Conservation (phyloP, 2,113 vertebrate genomes). For the Coptodon rendalli region DNA sequence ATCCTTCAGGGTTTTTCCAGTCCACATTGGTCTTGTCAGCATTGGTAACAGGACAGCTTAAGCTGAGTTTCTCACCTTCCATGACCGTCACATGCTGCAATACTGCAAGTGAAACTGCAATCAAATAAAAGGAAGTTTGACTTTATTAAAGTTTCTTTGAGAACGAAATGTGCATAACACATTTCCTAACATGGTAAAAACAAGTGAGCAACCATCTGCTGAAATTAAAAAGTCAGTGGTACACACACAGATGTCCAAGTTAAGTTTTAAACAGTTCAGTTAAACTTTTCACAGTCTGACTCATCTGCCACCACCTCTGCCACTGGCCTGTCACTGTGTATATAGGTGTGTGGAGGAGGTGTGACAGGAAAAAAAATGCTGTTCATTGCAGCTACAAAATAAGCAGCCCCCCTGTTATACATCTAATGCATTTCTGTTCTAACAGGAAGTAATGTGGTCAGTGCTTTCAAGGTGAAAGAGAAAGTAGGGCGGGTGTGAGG, state of each 20-base stretch:
- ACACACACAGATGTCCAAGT: neutral
- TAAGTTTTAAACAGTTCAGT: neutral
- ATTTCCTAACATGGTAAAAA: neutral
- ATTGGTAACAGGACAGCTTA: conserved; percentile 43
- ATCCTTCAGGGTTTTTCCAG: conserved; percentile 59
- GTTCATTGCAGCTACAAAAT: neutral
- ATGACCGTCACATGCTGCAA: conserved; percentile 22
- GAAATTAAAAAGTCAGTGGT: neutral
- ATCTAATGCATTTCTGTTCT: neutral
- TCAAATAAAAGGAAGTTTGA: neutral
- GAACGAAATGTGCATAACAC: neutral
- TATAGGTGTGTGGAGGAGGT: neutral
- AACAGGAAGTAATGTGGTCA: conserved; percentile 55
- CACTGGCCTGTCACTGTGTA: neutral
- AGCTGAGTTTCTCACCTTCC: conserved; percentile 49
- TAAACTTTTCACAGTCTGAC: neutral
- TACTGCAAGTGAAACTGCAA: conserved; percentile 34
- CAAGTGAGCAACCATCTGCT: neutral
- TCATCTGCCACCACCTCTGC: neutral
- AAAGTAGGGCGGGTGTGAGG: conserved; percentile 9
- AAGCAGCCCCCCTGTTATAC: neutral
- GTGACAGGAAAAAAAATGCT: neutral
- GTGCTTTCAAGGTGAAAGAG: conserved; percentile 8
- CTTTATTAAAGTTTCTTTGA: neutral
- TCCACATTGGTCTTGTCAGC: conserved; percentile 20